A percentile compares a stretch with the other conserved stretches of the same genome.
Evolutionary conservation across 2,113 vertebrate genomes (phyloP).

Genomic region (Hemibagrus wyckioides): DNA sequence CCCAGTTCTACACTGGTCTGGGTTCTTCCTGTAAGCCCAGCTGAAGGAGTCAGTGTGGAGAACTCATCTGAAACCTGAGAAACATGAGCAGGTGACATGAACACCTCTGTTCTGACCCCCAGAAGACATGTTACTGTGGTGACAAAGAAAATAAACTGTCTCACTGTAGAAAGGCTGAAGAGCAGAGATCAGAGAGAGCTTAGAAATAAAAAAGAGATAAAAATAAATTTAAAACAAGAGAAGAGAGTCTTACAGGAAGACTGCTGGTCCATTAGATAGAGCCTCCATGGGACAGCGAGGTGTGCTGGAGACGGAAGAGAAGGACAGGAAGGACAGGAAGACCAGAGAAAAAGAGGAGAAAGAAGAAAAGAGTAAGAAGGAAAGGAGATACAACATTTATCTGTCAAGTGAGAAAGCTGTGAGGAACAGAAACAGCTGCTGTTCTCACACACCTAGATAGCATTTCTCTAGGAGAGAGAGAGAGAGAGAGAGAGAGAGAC

Average conservation of each 20-base stretch:
- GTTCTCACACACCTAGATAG: neutral
- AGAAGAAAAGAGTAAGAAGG: neutral
- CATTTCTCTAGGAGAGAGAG: no score
- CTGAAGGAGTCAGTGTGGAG: no score
- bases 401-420: neutral
- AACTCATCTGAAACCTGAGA: no score
- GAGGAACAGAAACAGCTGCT: neutral
- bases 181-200: neutral
- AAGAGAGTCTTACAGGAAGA: conserved; percentile 66
- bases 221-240: neutral
- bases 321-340: conserved; percentile 50
- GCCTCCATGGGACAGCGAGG: conserved; percentile 56
- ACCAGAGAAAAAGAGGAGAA: conserved; percentile 55
- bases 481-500: no score
- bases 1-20: neutral
- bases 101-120: no score
- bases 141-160: neutral
- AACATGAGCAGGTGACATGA: no score
- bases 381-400: neutral
- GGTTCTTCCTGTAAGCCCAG: no score
- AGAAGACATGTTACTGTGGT: no score
- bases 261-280: conserved; percentile 65
- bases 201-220: neutral
- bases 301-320: conserved; percentile 32
- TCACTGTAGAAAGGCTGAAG: neutral